Percentiles rank a stretch among this genome's conserved stretches.
Evolutionary conservation across 2,113 vertebrate genomes (phyloP).

Genomic region (Onychostoma macrolepis): DNA sequence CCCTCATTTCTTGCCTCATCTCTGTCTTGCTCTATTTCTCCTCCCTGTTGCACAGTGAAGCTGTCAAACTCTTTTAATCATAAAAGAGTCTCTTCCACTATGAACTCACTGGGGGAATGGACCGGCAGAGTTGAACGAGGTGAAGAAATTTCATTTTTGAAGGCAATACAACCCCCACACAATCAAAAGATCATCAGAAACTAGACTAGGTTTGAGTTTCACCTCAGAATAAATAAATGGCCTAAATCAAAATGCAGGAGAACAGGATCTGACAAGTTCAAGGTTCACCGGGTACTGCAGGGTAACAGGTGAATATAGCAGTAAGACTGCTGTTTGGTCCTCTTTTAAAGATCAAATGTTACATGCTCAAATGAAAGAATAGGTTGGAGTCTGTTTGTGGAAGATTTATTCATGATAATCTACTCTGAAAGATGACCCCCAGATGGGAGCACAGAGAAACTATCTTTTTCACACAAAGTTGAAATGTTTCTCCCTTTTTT

Average conservation of each 20-base stretch:
- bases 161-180: neutral
- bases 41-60: neutral
- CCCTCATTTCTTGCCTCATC: conserved; percentile 1
- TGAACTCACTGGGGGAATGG: neutral
- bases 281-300: neutral
- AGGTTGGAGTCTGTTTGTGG: neutral
- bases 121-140: neutral
- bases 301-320: neutral
- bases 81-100: neutral
- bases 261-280: conserved; percentile 1
- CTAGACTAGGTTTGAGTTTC: neutral
- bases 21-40: conserved; percentile 7
- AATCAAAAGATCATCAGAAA: too few relatives aligned
- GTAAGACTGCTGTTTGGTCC: neutral
- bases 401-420: neutral
- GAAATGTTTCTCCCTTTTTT: neutral
- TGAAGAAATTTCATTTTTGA: neutral
- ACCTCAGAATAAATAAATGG: neutral
- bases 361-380: neutral
- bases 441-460: neutral
- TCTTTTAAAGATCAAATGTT: neutral
- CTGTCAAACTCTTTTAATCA: conserved; percentile 34
- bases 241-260: neutral
- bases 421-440: neutral
- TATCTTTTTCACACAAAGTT: too few relatives aligned